Percentiles rank a stretch among this genome's conserved stretches.
phyloP scores from a whole-genome alignment of 1,140 invertebrate genomes.

The Drosophila bocki region DNA sequence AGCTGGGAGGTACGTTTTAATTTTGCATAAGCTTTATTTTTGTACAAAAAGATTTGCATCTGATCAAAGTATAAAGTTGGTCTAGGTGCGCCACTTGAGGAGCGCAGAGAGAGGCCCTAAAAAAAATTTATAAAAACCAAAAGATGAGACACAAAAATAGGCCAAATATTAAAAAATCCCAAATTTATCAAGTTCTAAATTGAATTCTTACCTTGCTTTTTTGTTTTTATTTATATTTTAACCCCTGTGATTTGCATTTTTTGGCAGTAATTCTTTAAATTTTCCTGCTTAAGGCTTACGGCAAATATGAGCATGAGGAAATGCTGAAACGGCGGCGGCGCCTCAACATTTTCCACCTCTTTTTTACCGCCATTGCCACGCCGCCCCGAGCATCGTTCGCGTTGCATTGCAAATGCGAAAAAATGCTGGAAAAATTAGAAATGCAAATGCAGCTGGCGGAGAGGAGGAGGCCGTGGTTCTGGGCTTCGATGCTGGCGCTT shows the following conservation, averaged over 20 bases:
- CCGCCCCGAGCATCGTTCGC: slow-evolving; percentile 64
- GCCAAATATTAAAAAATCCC: background rate
- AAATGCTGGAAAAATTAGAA: slow-evolving; percentile 70
- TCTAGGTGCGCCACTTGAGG: slow-evolving; percentile 5
- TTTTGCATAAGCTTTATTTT: slow-evolving; percentile 3
- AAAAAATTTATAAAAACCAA: background rate
- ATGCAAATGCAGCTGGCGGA: slow-evolving; percentile 65
- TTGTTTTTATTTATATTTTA: background rate
- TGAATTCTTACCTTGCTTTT: background rate
- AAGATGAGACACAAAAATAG: background rate
- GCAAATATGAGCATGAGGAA: slow-evolving; percentile 30
- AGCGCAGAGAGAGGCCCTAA: background rate
- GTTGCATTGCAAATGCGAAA: slow-evolving; percentile 59
- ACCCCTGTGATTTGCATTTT: slow-evolving; percentile 1
- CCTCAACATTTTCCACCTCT: slow-evolving; percentile 38
- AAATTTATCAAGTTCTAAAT: too few relatives aligned
- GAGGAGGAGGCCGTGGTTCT: slow-evolving; percentile 14
- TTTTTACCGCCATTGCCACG: slow-evolving; percentile 42
- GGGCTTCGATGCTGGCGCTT: slow-evolving; percentile 51
- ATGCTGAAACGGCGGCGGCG: slow-evolving; percentile 41
- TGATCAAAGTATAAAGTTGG: slow-evolving; percentile 30
- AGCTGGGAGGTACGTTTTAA: slow-evolving; percentile 14
- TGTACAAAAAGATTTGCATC: slow-evolving; percentile 31
- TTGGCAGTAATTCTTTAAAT: slow-evolving; percentile 13
- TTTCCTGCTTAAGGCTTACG: background rate